phyloP scores from a whole-genome alignment of 2,797 vertebrate species.

The Amblyopsis hoosieri region DNA sequence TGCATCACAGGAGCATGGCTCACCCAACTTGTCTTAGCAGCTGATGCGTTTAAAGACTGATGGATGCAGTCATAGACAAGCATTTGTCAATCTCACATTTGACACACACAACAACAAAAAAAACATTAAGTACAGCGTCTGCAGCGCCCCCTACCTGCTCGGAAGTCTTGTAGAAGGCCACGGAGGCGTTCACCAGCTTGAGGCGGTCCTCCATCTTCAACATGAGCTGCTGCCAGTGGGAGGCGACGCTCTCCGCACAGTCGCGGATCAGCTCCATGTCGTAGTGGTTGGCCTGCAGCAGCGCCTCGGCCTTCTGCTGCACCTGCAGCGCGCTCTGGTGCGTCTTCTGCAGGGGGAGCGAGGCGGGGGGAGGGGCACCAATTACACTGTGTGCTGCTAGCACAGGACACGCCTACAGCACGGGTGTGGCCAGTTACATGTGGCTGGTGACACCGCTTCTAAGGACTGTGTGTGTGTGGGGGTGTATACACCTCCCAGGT shows the following conservation, averaged over 20 bases:
- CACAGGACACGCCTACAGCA: no score
- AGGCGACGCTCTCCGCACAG: constrained; percentile 94
- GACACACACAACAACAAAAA: no score
- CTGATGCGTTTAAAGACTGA: no score
- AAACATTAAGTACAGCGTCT: no score
- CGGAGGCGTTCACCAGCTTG: constrained; percentile 96
- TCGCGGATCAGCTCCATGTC: constrained; percentile 99
- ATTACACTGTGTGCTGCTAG: not conserved
- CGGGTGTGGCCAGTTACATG: not conserved
- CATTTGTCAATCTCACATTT: no score
- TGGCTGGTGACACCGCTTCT: not conserved
- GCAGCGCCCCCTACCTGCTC: constrained; percentile 84
- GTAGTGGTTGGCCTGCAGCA: constrained; percentile 97
- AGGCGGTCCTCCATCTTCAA: constrained; percentile 98
- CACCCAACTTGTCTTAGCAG: no score
- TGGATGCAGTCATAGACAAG: no score
- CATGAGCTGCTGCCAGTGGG: constrained; percentile 99
- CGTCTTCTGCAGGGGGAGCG: constrained; percentile 79
- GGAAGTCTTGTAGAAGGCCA: constrained; percentile 98
- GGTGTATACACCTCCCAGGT: no score
- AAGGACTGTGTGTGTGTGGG: no score
- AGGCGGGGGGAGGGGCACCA: not conserved
- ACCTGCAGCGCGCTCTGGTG: constrained; percentile 95
- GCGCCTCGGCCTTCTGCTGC: constrained; percentile 95
- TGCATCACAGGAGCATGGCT: not conserved